A percentile compares a stretch with the other conserved stretches of the same genome.
These are phyloP conservation scores for Eristalinus sepulchralis DNA, from an alignment of 2,888 invertebrate species.

Conservation along the genomic window DNA sequence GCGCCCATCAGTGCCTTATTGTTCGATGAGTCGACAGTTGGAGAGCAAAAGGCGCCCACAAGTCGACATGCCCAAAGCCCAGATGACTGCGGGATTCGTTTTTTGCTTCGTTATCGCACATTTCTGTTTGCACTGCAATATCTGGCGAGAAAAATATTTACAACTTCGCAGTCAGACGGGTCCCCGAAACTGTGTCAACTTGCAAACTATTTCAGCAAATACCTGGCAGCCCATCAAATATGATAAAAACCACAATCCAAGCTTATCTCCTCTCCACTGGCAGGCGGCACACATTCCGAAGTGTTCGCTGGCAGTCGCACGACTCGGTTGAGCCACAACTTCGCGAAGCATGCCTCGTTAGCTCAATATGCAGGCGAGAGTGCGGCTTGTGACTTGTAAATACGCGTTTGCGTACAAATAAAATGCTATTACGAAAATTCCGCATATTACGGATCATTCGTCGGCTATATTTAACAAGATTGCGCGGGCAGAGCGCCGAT, in stretches of 20 bases:
- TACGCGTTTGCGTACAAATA: constrained; percentile 60
- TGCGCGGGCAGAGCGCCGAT: constrained; percentile 24
- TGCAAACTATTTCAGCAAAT: constrained; percentile 35
- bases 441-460: constrained; percentile 59
- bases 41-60: not conserved
- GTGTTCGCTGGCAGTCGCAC: constrained; percentile 1
- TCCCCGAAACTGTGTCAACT: constrained; percentile 38
- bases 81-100: not conserved
- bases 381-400: constrained; percentile 33
- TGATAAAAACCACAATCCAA: constrained; percentile 58
- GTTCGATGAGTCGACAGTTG: not conserved
- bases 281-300: constrained; percentile 46
- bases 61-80: not conserved
- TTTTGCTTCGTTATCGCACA: not conserved
- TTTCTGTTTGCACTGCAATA: constrained; percentile 17
- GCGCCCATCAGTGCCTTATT: not conserved
- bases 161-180: constrained; percentile 5
- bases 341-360: constrained; percentile 15
- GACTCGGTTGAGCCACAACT: not conserved
- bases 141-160: constrained; percentile 27
- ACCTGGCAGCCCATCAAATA: constrained; percentile 28
- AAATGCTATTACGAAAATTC: constrained; percentile 66
- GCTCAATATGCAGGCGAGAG: constrained; percentile 38
- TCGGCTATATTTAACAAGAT: constrained; percentile 40
- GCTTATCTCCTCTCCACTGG: constrained; percentile 35